These are phyloP conservation scores for Umimayanthus kanabou DNA, from an alignment of 92 coral and sea anemone species.

Conservation along the genomic window DNA sequence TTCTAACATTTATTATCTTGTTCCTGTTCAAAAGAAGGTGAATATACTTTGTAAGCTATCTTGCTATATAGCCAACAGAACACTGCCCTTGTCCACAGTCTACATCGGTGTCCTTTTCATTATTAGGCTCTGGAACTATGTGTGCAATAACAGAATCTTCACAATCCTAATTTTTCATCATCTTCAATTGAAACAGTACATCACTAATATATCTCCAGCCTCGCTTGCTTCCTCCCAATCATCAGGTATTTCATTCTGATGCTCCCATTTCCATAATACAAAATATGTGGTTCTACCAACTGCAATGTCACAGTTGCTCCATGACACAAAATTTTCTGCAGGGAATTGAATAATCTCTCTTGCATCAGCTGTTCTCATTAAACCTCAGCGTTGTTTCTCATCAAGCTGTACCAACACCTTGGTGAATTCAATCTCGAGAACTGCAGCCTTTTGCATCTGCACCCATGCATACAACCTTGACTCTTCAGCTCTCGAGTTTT, in stretches of 20 bases:
- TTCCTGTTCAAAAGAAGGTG: slow-evolving; percentile 20
- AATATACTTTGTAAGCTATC: slow-evolving; percentile 28
- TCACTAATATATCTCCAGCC: slow-evolving; percentile 21
- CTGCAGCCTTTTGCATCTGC: slow-evolving; percentile 20
- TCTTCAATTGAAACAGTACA: slow-evolving; percentile 6
- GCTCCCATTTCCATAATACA: slow-evolving; percentile 50
- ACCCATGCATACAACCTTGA: neutral
- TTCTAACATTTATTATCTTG: slow-evolving; percentile 6
- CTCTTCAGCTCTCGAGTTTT: neutral
- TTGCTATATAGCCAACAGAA: slow-evolving; percentile 42
- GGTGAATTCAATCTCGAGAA: slow-evolving; percentile 32
- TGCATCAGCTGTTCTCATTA: slow-evolving; percentile 28
- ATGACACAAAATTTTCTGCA: slow-evolving; percentile 28
- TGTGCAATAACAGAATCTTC: slow-evolving; percentile 30
- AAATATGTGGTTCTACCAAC: slow-evolving; percentile 27
- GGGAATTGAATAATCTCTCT: neutral
- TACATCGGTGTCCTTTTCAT: slow-evolving; percentile 10
- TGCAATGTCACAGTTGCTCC: slow-evolving; percentile 39
- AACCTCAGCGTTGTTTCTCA: slow-evolving; percentile 31
- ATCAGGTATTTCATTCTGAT: slow-evolving; percentile 14
- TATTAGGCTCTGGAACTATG: slow-evolving; percentile 34
- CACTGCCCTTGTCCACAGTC: slow-evolving; percentile 23
- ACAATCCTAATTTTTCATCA: neutral
- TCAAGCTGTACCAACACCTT: slow-evolving; percentile 21
- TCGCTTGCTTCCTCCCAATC: slow-evolving; percentile 35